Base-by-base conservation (phyloP, 2,888 invertebrate genomes). In the Amiota minor region DNA sequence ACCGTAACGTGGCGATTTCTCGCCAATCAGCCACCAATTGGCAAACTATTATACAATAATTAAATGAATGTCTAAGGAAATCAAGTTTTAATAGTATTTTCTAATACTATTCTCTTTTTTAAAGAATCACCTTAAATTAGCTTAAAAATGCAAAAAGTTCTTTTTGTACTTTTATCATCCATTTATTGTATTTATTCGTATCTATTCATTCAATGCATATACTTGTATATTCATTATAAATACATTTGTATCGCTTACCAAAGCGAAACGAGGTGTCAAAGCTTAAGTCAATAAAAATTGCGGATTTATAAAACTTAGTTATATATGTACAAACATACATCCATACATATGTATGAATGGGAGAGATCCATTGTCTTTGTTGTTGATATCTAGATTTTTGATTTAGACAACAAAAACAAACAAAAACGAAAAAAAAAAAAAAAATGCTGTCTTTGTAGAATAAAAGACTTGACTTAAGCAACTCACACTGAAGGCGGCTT, bases 211-310 rank as follows among this genome's bases (percentile, higher is more conserved):
- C 35, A 35, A 35, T 35, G 35, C 4, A 35, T 35, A 23, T 2
- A n/a, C n/a, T n/a, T n/a, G 23, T 23, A 35, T 35, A 35, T 35
- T 35, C 35, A 35, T 35, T 6, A 8, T 35, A 35, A 6, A 35
- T 35, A 35, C 35, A 35, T 35, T 35, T 35, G 2, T 35, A 35
- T 35, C 35, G 35, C 35, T 35, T 35, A 35, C 35, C 6, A 35
- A 35, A 35, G 6, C 35, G 6, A 35, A 35, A 8, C 35, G 76
- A 82, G 83, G 86, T 82, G 82, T 82, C 86, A 76, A 80, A 84
- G 81, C 83, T 72, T 74, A 77, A 86, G 85, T 83, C 86, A 82
- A 86, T 86, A 82, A 82, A 85, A 83, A 82, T 82, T 77, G 80
- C 35, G 46, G 14, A 64, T 64, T 64, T 64, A 64, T 64, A 46